Evolutionary conservation across 2,113 vertebrate species (phyloP).

Genomic region (Sorex fumeus): DNA sequence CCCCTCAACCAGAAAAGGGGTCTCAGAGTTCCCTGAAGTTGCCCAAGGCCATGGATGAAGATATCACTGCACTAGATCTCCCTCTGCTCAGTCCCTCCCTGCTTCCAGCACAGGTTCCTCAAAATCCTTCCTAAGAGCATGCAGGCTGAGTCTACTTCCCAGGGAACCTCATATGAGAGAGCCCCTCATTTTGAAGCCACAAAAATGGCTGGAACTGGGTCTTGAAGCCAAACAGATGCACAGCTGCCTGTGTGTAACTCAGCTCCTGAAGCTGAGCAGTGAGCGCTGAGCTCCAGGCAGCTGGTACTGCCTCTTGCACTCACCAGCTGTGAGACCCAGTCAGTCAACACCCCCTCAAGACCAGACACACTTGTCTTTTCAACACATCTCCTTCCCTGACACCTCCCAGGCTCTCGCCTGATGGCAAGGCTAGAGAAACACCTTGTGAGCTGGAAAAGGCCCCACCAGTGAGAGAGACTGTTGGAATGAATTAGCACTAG

Average conservation of each 20-base stretch:
- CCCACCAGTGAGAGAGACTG: not conserved
- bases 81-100: not conserved
- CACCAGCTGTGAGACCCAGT: not conserved
- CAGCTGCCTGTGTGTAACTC: not conserved
- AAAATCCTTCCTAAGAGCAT: not conserved
- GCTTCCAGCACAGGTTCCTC: not conserved
- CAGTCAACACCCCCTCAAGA: not conserved
- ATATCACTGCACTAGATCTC: not conserved
- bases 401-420: not conserved
- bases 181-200: not conserved
- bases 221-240: not conserved
- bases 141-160: not conserved
- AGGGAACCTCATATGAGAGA: not conserved
- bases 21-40: not conserved
- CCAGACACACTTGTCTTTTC: not conserved
- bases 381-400: not conserved
- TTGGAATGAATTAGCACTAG: constrained; percentile 66
- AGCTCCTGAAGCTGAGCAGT: not conserved
- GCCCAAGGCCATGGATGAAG: not conserved
- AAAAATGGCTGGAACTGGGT: not conserved
- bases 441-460: constrained; percentile 69
- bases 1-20: not conserved
- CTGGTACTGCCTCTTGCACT: not conserved
- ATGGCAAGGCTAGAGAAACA: not conserved
- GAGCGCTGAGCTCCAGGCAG: not conserved